Conservation (phyloP, 2,113 vertebrate genomes). For the Onychostoma macrolepis region DNA sequence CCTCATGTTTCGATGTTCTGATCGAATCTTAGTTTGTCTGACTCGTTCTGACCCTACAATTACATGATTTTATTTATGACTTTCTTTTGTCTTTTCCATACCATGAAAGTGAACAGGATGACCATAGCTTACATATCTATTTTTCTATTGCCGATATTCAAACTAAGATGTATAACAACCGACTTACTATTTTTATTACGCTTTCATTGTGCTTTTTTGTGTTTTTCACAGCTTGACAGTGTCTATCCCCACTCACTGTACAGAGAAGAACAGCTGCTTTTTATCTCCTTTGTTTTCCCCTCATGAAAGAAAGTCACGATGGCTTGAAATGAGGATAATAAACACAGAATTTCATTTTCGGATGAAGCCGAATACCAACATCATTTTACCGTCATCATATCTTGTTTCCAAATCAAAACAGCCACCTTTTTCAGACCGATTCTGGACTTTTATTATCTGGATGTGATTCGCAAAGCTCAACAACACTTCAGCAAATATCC, state of each 20-base stretch:
- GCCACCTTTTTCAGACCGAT: neutral
- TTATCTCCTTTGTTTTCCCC: neutral
- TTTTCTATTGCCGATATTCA: neutral
- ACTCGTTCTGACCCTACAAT: no score
- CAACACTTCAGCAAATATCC: neutral
- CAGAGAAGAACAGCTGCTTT: neutral
- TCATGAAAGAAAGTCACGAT: neutral
- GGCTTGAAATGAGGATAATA: neutral
- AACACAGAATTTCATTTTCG: neutral
- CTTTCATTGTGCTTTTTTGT: neutral
- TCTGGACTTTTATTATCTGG: neutral
- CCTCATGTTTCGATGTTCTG: no score
- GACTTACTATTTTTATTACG: neutral
- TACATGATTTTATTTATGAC: no score
- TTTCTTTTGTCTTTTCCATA: neutral
- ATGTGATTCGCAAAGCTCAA: neutral
- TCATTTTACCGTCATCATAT: neutral
- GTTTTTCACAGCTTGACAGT: neutral
- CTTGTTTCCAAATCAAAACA: neutral
- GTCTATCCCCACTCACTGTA: neutral
- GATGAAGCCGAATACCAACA: neutral
- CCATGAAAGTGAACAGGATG: neutral
- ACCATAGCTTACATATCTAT: neutral
- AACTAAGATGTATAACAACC: neutral
- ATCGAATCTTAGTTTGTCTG: no score